These are phyloP conservation scores for Amphiprion ocellaris DNA, from an alignment of 2,113 vertebrate species.

Conservation along the genomic window DNA sequence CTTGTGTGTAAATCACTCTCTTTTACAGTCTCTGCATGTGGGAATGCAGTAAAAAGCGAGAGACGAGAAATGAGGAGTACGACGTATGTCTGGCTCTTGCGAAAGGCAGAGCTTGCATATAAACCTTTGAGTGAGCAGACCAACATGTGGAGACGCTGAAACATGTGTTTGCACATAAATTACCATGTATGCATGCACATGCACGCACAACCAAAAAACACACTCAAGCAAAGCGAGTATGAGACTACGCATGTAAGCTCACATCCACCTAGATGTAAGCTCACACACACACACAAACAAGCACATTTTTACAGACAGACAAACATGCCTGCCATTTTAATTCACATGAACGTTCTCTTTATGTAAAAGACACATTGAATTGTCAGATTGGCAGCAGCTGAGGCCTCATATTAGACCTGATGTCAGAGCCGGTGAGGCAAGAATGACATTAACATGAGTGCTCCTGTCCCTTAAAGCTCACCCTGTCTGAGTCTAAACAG, in stretches of 20 bases:
- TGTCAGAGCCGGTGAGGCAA: conserved; percentile 69
- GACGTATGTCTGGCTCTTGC: conserved; percentile 46
- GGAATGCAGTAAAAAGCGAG: conserved; percentile 72
- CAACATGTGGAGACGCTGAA: conserved; percentile 45
- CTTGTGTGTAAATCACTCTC: conserved; percentile 70
- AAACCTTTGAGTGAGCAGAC: conserved; percentile 41
- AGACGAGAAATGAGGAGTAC: conserved; percentile 30
- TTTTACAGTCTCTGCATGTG: conserved; percentile 71
- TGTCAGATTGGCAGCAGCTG: conserved; percentile 67
- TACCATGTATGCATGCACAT: conserved; percentile 40
- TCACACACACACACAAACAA: conserved; percentile 30
- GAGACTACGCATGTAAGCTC: conserved; percentile 25
- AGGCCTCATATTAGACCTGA: conserved; percentile 69
- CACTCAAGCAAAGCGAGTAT: neutral
- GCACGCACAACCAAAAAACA: conserved; percentile 22
- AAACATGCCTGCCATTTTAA: conserved; percentile 55
- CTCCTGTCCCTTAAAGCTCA: conserved; percentile 67
- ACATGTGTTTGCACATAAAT: conserved; percentile 68
- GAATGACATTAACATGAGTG: conserved; percentile 68
- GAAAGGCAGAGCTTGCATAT: conserved; percentile 35
- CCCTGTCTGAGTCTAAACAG: conserved; percentile 45
- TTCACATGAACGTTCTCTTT: conserved; percentile 54
- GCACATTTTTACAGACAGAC: conserved; percentile 32
- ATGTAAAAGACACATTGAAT: conserved; percentile 65
- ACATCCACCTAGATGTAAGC: conserved; percentile 26